phyloP scores from a whole-genome alignment of 2,797 vertebrate species.

The Pangasius sanitwongsei region DNA sequence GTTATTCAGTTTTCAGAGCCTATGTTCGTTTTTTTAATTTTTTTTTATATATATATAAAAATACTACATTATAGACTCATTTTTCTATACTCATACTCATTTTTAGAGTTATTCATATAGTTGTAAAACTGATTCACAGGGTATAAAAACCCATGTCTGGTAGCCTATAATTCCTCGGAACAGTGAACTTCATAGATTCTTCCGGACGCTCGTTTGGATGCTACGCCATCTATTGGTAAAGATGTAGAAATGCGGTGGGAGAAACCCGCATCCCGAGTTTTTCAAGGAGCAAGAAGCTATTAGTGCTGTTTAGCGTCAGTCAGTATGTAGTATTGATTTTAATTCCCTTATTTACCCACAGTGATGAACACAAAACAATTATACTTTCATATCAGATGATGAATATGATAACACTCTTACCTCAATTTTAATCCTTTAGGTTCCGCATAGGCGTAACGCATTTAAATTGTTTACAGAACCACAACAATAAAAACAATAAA shows the following conservation, averaged over 20 bases:
- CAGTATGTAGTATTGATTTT: background rate
- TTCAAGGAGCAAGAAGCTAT: background rate
- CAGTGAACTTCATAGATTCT: background rate
- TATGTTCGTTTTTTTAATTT: background rate
- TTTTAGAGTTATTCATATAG: background rate
- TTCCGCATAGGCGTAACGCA: background rate
- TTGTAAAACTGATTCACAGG: background rate
- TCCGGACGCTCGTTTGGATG: background rate
- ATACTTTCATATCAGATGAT: background rate
- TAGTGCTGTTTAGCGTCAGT: background rate
- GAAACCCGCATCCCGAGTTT: background rate
- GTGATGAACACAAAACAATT: background rate
- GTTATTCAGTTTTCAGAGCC: background rate
- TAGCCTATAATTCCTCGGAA: background rate
- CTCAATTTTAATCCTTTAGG: background rate
- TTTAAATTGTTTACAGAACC: background rate
- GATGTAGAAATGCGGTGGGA: background rate
- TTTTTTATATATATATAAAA: background rate
- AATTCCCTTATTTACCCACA: background rate
- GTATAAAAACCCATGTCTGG: too few relatives aligned
- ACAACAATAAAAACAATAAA: background rate
- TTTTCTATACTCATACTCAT: background rate
- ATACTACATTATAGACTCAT: too few relatives aligned
- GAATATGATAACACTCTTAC: background rate
- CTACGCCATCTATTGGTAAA: slow-evolving; percentile 27